Conservation (phyloP, 2,797 vertebrate genomes). For the Tiaroga cobitis region DNA sequence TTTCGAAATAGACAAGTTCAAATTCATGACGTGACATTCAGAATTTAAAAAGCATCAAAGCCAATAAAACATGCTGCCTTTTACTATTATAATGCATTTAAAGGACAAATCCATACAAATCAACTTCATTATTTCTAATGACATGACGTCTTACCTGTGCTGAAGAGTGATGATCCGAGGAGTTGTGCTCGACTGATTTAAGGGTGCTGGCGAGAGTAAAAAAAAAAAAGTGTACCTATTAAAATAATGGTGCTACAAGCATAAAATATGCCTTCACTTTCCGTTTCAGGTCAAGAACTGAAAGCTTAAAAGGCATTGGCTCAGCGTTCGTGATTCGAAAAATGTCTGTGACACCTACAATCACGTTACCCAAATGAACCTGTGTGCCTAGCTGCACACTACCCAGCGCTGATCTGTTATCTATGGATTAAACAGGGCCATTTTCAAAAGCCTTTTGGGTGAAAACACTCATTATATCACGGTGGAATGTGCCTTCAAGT, state of each 20-base stretch:
- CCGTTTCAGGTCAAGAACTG: neutral
- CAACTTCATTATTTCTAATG: too few relatives aligned
- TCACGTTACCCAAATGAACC: conserved; percentile 38
- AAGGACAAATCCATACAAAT: neutral
- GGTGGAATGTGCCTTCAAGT: conserved; percentile 53
- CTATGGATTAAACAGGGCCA: conserved; percentile 23
- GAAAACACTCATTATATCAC: conserved; percentile 53
- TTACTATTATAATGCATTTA: neutral
- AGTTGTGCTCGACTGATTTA: conserved; percentile 86
- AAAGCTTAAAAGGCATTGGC: neutral
- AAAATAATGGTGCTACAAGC: neutral
- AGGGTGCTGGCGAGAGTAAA: conserved; percentile 77
- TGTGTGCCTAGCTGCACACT: conserved; percentile 12
- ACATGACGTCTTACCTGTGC: conserved; percentile 76
- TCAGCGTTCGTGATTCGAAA: conserved; percentile 1
- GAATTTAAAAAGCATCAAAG: neutral
- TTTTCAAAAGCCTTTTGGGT: conserved; percentile 33
- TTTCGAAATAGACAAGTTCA: neutral
- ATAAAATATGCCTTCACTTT: neutral
- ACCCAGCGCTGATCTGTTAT: conserved; percentile 38
- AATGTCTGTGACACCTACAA: conserved; percentile 42
- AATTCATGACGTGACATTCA: neutral
- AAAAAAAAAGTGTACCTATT: neutral
- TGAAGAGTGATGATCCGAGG: conserved; percentile 79
- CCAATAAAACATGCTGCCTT: neutral